Evolutionary conservation across 1,140 invertebrate genomes (phyloP), one percentile per base, ranked within the genome.

Genomic region (Panonychus citri): DNA sequence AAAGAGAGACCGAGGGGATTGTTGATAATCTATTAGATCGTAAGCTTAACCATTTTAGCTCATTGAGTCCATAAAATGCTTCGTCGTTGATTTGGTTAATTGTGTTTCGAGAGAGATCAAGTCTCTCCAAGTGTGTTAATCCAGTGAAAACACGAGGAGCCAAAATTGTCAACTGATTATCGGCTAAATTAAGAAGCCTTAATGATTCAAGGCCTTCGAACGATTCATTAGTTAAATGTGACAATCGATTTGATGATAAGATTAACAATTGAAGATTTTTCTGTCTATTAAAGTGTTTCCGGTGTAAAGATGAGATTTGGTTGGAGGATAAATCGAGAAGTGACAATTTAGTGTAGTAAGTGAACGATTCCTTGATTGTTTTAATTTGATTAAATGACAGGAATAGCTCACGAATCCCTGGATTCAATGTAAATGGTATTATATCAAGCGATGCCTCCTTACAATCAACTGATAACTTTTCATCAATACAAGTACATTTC

Each of bases 361-460:
- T 80, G 66, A 89, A 83, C 3, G 82, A 82, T 12, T 79, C 79
- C 66, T 86, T 83, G 43, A 90, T 81, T 21, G 79, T 82, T 67
- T 84, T 84, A 62, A 90, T 85, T 62, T 78, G 78, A 67, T 87
- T 90, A 65, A 82, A 83, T 62, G 79, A 78, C 30, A 90, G 76
- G 66, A 86, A 81, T 17, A 90, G 73, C 19, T 76, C 74, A 66
- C 84, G 81, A 54, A 89, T 83, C 61, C 80, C 81, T 3, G 87
- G 87, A 69, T 90, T 91, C 43, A 91, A 73, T 1, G 85, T 83
- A 61, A 90, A 89, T 39, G 86, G 87, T 46, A 90, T 78, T 17
- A 87, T 82, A 69, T 88, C 84, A 42, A 90, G 71, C 58, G 81
- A 82, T 61, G 81, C 83, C 64, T 79, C 79, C 60, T 83, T 77